Conservation (phyloP, 1,140 invertebrate species). For the honey bee (Apis mellifera) region Amel_HAv3.1 CM009936.2:9940001-9940500, state of each 20-base stretch:
- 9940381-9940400: background rate
- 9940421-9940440: slow-evolving; percentile 16
- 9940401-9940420: background rate
- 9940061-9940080: too few species aligned
- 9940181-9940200: too few species aligned
- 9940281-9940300: background rate
- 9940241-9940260: background rate
- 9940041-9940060: background rate
- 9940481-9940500: background rate
- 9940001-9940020: background rate
- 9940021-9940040: background rate
- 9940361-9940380: background rate
- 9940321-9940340: background rate
- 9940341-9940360: background rate
- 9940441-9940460: slow-evolving; percentile 31
- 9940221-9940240: background rate
- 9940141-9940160: background rate
- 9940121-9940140: too few species aligned
- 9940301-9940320: background rate
- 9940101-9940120: too few species aligned
- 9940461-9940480: slow-evolving; percentile 27
- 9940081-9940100: background rate
- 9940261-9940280: background rate
- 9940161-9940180: too few species aligned
- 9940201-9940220: background rate